Evolutionary conservation across 64 coral and sea anemone species (phyloP).

Genomic region (Montipora cactus): DNA sequence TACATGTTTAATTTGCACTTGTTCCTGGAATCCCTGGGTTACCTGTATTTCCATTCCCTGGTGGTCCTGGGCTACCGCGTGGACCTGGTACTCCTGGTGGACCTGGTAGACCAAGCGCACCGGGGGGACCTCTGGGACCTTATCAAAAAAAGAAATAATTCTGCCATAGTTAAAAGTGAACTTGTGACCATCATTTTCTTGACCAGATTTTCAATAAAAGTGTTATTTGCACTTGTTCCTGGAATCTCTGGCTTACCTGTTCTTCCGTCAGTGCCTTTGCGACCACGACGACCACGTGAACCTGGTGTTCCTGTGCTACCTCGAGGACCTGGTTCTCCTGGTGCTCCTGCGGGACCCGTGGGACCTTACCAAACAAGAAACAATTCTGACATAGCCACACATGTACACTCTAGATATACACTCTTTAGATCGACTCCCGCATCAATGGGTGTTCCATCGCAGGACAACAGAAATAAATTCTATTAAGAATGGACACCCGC

Average conservation of each 20-base stretch:
- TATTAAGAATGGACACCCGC: too few relatives aligned
- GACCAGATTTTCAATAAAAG: not conserved
- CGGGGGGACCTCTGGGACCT: too few relatives aligned
- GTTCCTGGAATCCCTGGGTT: not conserved
- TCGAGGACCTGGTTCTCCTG: not conserved
- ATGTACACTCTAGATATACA: too few relatives aligned
- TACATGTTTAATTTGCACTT: not conserved
- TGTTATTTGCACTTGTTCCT: not conserved
- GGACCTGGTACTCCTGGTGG: not conserved
- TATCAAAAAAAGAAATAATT: too few relatives aligned
- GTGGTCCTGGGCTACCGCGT: not conserved
- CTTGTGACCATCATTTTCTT: not conserved
- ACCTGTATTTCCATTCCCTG: not conserved
- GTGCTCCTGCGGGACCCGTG: not conserved
- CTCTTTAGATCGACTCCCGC: too few relatives aligned
- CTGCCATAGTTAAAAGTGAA: too few relatives aligned
- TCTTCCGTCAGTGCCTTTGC: not conserved
- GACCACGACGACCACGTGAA: not conserved
- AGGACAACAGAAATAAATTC: too few relatives aligned
- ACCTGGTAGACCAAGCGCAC: not conserved
- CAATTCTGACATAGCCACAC: too few relatives aligned
- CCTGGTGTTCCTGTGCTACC: not conserved
- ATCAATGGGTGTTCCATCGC: too few relatives aligned
- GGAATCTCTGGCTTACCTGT: not conserved
- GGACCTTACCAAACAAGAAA: too few relatives aligned